Percentiles rank a stretch among this genome's conserved stretches.
These are phyloP conservation scores for Myotis planiceps DNA, from an alignment of 2,797 vertebrate species.

Conservation along the genomic window DNA sequence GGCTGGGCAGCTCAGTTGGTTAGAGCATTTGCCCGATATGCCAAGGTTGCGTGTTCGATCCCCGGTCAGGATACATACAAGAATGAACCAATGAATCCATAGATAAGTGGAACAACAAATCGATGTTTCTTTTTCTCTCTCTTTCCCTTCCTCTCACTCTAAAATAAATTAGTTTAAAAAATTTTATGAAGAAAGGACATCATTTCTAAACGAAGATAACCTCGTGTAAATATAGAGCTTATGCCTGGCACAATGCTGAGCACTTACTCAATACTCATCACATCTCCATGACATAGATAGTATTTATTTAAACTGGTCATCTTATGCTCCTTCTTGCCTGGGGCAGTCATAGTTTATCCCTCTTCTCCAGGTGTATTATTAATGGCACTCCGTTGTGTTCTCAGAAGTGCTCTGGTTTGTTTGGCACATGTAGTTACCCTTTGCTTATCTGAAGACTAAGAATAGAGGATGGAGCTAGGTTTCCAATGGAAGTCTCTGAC, in stretches of 20 bases:
- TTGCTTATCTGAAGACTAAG: background rate
- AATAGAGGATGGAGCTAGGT: background rate
- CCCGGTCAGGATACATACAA: too few species aligned
- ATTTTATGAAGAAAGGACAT: background rate
- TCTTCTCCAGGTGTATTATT: background rate
- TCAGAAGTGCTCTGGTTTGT: slow-evolving; percentile 2
- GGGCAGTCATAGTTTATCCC: background rate
- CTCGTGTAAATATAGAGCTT: background rate
- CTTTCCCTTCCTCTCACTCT: too few species aligned
- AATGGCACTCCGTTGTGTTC: background rate
- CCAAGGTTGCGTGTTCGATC: too few species aligned
- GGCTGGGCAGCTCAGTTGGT: too few species aligned
- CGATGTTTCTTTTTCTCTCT: too few species aligned
- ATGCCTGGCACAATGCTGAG: background rate
- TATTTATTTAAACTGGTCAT: background rate
- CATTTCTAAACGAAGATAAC: slow-evolving; percentile 37
- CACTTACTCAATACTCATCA: background rate
- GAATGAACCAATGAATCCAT: too few species aligned
- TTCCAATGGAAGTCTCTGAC: slow-evolving; percentile 24
- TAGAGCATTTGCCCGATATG: too few species aligned
- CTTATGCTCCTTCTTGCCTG: slow-evolving; percentile 1
- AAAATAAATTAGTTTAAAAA: too few species aligned
- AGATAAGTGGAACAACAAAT: too few species aligned
- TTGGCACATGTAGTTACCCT: background rate
- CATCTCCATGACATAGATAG: background rate